Evolutionary conservation across 1,140 invertebrate species (phyloP).

Genomic region (Laupala kohalensis): DNA sequence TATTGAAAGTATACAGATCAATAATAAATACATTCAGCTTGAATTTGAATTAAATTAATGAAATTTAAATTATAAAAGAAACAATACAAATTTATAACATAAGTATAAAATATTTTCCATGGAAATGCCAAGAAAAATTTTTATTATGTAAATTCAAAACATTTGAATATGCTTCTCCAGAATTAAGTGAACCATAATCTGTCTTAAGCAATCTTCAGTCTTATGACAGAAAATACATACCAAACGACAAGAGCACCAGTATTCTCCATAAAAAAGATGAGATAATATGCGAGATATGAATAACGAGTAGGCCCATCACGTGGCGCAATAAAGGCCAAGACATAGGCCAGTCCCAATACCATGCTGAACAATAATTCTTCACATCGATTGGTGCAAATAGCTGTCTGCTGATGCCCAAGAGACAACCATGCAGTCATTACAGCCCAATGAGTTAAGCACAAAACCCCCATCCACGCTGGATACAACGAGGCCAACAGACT

Average conservation of each 20-base stretch:
- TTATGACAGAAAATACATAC: constrained; percentile 25
- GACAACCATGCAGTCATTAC: constrained; percentile 29
- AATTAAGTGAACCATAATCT: too few species aligned
- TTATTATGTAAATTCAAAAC: too few species aligned
- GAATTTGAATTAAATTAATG: too few species aligned
- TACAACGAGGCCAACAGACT: constrained; percentile 27
- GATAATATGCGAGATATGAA: constrained; percentile 32
- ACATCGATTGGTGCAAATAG: constrained; percentile 30
- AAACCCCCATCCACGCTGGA: constrained; percentile 28
- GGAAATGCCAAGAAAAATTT: too few species aligned
- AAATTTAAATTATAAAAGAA: too few species aligned
- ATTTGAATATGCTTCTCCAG: too few species aligned
- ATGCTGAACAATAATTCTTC: constrained; percentile 31
- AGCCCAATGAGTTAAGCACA: constrained; percentile 28
- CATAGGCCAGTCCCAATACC: constrained; percentile 31
- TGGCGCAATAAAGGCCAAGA: constrained; percentile 33
- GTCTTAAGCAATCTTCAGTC: neutral
- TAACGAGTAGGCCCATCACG: constrained; percentile 32
- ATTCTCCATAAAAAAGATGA: constrained; percentile 35
- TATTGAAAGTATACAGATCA: too few species aligned
- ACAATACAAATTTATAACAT: too few species aligned
- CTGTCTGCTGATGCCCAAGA: constrained; percentile 26
- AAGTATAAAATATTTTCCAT: too few species aligned
- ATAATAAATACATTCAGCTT: too few species aligned
- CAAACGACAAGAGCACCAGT: constrained; percentile 32